Evolutionary conservation across 2,113 vertebrate species (phyloP).

Genomic region (Paralichthys olivaceus): DNA sequence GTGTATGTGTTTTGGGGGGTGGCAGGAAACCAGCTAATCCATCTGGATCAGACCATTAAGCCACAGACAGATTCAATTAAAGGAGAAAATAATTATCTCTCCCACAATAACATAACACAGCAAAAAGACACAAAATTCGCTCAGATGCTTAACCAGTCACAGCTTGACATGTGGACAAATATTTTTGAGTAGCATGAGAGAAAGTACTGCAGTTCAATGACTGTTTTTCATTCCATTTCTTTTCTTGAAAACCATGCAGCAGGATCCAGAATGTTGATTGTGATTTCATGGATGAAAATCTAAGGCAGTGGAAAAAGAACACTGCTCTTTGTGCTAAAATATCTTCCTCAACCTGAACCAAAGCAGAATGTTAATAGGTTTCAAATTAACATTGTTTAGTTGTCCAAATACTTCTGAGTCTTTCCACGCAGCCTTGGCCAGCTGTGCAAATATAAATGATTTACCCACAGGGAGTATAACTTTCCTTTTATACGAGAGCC

Average conservation of each 20-base stretch:
- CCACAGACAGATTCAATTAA: slow-evolving; percentile 77
- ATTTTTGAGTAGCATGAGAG: slow-evolving; percentile 16
- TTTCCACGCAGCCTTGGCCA: slow-evolving; percentile 57
- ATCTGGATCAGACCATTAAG: slow-evolving; percentile 70
- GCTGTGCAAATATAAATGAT: slow-evolving; percentile 75
- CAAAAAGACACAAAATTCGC: slow-evolving; percentile 30
- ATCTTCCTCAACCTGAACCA: slow-evolving; percentile 63
- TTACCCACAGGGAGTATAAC: slow-evolving; percentile 72
- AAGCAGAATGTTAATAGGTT: slow-evolving; percentile 73
- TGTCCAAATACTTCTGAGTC: slow-evolving; percentile 69
- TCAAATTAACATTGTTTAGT: slow-evolving; percentile 78
- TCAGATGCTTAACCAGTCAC: slow-evolving; percentile 25
- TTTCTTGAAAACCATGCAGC: neutral
- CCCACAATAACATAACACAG: slow-evolving; percentile 44
- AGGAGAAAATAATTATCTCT: slow-evolving; percentile 67
- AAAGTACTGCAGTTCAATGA: slow-evolving; percentile 27
- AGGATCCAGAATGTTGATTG: slow-evolving; percentile 16
- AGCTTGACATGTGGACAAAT: slow-evolving; percentile 48
- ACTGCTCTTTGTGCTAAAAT: slow-evolving; percentile 55
- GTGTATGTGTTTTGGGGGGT: slow-evolving; percentile 22
- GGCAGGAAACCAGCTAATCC: slow-evolving; percentile 72
- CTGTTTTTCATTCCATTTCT: slow-evolving; percentile 20
- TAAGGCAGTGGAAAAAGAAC: slow-evolving; percentile 59
- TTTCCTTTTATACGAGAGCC: slow-evolving; percentile 61
- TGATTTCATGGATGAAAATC: slow-evolving; percentile 62